Evolutionary conservation across 2,888 invertebrate species (phyloP), one percentile per base, ranked within the genome.

Genomic region (Amiota communis): DNA sequence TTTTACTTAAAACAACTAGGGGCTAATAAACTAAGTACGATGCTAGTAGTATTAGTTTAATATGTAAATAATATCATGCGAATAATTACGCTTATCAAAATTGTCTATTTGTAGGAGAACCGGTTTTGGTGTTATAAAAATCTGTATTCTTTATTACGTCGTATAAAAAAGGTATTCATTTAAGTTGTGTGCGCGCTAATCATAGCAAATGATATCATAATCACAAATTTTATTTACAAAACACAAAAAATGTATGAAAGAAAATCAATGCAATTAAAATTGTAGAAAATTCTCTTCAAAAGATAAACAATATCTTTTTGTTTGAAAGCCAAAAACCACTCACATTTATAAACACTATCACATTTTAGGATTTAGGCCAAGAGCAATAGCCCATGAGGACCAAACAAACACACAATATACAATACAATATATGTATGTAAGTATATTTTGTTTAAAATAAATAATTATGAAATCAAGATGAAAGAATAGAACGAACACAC

Each of bases 381-480:
- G 64, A 64, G 36, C 64, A 47, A 46, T 2, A n/a, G 46, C n/a
- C 64, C n/a, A 59, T 10, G 20, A 59, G 17, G 15, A 47, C 47
- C 47, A 9, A 46, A 68, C 46, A 36, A 59, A 23, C 23, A 59
- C 12, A 48, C 8, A 46, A 49, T 51, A 49, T 23, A 23, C 23
- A 23, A 23, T 23, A 23, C 23, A 23, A 23, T 23, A n/a, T n/a
- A 47, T 56, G 49, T 61, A 36, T 12, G 51, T 8, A 46, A 72
- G 13, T 49, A n/a, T 63, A 70, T 47, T 47, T 10, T 65, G 23
- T 59, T 20, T 59, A 4, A 36, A 36, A 36, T 65, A 65, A 48
- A 15, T 8, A 17, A 48, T 65, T 48, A 65, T 63, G 63, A 63
- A 63, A 63, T 46, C 63, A 63, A 63, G 12, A n/a, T 20, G 36